Base-by-base conservation (phyloP, 2,797 vertebrate genomes). In the Sebastes umbrosus region DNA sequence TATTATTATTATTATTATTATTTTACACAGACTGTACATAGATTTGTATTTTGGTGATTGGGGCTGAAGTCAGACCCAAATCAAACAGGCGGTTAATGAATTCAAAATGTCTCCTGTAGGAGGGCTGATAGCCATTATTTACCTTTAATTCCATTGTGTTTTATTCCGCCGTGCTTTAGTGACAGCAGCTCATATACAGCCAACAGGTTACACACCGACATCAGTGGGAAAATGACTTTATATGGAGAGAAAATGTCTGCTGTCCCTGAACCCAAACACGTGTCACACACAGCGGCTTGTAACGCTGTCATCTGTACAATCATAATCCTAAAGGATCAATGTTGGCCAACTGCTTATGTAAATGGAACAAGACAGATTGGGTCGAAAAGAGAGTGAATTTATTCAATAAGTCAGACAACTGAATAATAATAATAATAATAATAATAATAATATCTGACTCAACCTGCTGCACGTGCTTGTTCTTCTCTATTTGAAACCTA, bases 31-130 rank as follows among this genome's bases (percentile, higher is more conserved):
- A n/a, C 29, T 34, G 27, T 4, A 20, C 5, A 3, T 20, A 57
- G 55, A 27, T 63, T 6, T 3, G 64, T 39, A n/a, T 64, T 50
- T 46, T 11, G 24, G 36, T 29, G 39, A 29, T 65, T 8, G 64
- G 6, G 1, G 22, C 14, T 73, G 25, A 63, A 14, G 6, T 59
- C 20, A 29, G 36, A 36, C n/a, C 13, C 20, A 34, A 25, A 70
- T 68, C 24, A 55, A 75, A 70, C 14, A 31, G 24, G 22, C 43
- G 1, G 2, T 20, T 78, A 83, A 83, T 82, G 25, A 36, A 85
- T 87, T 87, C 84, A 89, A 91, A 88, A 84, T 81, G 84, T 88
- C 84, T 77, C 62, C 74, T 59, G n/a, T 4, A 24, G 50, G 20
- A 11, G 52, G 52, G 14, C 31, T 50, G 59, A 6, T 13, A 12